Evolutionary conservation across 2,888 invertebrate genomes (phyloP).

Genomic region (Parnassius smintheus): DNA sequence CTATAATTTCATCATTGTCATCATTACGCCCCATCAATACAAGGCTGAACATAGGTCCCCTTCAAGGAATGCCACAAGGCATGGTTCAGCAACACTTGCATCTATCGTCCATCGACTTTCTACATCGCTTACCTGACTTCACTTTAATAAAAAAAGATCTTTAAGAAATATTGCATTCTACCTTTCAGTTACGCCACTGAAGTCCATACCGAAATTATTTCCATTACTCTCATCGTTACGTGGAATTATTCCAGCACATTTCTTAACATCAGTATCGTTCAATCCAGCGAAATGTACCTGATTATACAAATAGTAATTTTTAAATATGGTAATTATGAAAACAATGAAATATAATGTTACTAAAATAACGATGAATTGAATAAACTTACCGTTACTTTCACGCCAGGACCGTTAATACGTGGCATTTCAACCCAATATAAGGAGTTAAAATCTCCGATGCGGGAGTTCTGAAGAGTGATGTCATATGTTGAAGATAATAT

Average conservation of each 20-base stretch:
- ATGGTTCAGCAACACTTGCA: no score
- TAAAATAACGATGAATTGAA: background rate
- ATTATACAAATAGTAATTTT: no score
- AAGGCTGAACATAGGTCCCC: no score
- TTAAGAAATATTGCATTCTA: slow-evolving; percentile 27
- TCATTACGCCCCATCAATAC: no score
- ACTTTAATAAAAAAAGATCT: no score
- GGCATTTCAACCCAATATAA: slow-evolving; percentile 48
- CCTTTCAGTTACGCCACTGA: slow-evolving; percentile 55
- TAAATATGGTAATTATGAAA: background rate
- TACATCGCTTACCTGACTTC: no score
- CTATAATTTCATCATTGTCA: no score
- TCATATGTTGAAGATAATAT: slow-evolving; percentile 18
- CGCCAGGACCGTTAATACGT: slow-evolving; percentile 33
- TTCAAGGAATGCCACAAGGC: no score
- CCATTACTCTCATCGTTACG: slow-evolving; percentile 6
- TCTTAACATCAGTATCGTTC: slow-evolving; percentile 42
- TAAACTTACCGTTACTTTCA: slow-evolving; percentile 46
- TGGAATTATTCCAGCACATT: slow-evolving; percentile 41
- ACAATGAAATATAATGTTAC: background rate
- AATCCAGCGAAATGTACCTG: slow-evolving; percentile 30
- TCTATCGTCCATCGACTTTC: no score
- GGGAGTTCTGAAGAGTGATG: slow-evolving; percentile 36
- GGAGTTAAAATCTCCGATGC: slow-evolving; percentile 44
- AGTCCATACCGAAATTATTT: slow-evolving; percentile 55